phyloP scores from a whole-genome alignment of 1,140 invertebrate genomes.

The Ctenoplectra terminalis region DNA sequence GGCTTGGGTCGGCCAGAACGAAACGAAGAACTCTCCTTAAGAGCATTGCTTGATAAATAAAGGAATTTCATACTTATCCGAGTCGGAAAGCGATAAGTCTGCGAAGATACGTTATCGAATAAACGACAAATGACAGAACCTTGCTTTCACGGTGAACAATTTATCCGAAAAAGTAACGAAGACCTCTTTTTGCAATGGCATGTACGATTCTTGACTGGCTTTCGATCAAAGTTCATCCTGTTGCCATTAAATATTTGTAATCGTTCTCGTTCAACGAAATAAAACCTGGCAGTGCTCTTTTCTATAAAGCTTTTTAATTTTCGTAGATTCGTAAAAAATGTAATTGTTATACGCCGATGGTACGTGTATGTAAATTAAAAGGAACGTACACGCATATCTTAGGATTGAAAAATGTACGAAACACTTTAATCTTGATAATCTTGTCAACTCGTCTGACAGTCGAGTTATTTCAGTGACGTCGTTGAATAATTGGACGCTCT shows the following conservation, averaged over 20 bases:
- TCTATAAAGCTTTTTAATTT: neutral
- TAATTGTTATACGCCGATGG: neutral
- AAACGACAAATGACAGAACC: constrained; percentile 26
- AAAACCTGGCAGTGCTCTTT: neutral
- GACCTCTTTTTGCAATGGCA: neutral
- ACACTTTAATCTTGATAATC: constrained; percentile 9
- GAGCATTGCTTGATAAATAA: constrained; percentile 80
- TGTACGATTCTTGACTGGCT: neutral
- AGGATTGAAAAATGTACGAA: neutral
- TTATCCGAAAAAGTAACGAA: constrained; percentile 18
- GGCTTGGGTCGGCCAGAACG: neutral
- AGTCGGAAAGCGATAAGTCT: constrained; percentile 57
- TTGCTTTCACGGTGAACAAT: constrained; percentile 11
- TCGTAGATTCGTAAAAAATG: neutral
- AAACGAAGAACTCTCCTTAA: constrained; percentile 60
- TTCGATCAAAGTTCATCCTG: constrained; percentile 15
- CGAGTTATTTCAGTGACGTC: neutral
- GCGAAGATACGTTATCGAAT: constrained; percentile 33
- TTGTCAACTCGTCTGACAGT: neutral
- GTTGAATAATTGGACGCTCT: constrained; percentile 16
- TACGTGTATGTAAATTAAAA: neutral
- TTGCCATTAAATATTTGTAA: constrained; percentile 26
- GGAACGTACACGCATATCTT: neutral
- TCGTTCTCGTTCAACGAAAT: neutral
- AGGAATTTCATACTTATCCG: constrained; percentile 68